Evolutionary conservation across 2,888 invertebrate species (phyloP).

Genomic region (Spatulosminthurus flaviceps): DNA sequence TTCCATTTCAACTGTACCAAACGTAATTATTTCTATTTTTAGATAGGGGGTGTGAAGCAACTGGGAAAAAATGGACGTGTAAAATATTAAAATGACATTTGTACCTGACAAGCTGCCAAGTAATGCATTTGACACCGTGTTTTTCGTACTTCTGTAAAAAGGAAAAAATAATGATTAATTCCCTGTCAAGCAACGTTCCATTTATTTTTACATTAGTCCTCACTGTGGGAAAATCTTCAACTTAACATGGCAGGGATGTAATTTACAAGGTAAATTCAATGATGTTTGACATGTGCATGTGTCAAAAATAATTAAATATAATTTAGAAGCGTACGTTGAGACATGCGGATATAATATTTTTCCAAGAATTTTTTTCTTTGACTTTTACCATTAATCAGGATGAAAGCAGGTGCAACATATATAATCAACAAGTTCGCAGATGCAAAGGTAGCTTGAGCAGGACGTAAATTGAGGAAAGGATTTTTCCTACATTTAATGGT

Average conservation of each 20-base stretch:
- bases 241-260: too few relatives aligned
- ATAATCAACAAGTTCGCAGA: constrained; percentile 47
- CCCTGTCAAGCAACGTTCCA: too few relatives aligned
- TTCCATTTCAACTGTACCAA: too few relatives aligned
- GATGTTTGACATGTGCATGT: too few relatives aligned
- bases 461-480: constrained; percentile 20
- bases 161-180: too few relatives aligned
- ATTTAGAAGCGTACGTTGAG: neutral
- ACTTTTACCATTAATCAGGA: constrained; percentile 56
- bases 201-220: too few relatives aligned
- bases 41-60: neutral
- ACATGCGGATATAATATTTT: too few relatives aligned
- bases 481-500: constrained; percentile 55
- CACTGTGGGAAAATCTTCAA: too few relatives aligned
- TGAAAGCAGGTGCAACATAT: constrained; percentile 52
- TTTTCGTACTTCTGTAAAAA: constrained; percentile 49
- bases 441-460: constrained; percentile 49
- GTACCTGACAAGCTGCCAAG: constrained; percentile 54
- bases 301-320: neutral
- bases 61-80: neutral
- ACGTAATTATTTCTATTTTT: too few relatives aligned
- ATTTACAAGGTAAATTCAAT: too few relatives aligned
- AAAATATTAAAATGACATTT: neutral
- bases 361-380: neutral
- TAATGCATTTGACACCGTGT: constrained; percentile 55